These are phyloP conservation scores for Xanthia icteritia DNA, from an alignment of 2,888 invertebrate species.

Conservation along the genomic window DNA sequence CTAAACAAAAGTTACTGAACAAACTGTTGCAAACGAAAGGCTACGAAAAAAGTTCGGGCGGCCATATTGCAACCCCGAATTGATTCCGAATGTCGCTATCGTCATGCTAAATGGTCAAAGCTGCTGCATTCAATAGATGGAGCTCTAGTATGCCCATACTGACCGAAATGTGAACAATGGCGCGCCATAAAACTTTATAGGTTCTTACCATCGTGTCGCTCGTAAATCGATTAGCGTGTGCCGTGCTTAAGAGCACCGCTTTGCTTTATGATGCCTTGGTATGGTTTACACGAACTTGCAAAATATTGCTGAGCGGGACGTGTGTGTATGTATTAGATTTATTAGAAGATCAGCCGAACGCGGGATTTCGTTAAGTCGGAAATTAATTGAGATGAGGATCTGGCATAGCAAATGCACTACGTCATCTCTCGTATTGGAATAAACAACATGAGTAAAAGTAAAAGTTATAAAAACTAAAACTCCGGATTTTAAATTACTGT, in stretches of 20 bases:
- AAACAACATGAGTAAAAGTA: neutral
- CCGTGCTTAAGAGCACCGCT: conserved; percentile 58
- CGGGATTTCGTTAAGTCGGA: neutral
- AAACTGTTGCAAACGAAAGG: conserved; percentile 41
- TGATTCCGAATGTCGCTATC: conserved; percentile 29
- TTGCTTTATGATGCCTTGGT: conserved; percentile 56
- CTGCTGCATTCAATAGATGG: conserved; percentile 49
- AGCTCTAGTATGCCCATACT: conserved; percentile 10
- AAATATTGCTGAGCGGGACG: conserved; percentile 29
- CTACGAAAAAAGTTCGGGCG: conserved; percentile 13
- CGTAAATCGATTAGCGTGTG: conserved; percentile 62
- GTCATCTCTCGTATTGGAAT: neutral
- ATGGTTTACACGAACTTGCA: conserved; percentile 24
- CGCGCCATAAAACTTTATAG: conserved; percentile 57
- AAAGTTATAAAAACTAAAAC: neutral
- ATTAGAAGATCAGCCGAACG: neutral
- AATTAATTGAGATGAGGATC: neutral
- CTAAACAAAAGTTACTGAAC: conserved; percentile 40
- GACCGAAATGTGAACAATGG: conserved; percentile 56
- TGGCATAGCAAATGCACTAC: neutral
- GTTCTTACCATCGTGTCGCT: conserved; percentile 56
- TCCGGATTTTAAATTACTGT: too few relatives aligned
- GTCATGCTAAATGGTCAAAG: conserved; percentile 18
- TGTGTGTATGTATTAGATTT: neutral
- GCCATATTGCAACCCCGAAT: conserved; percentile 34